These are phyloP conservation scores for Chelonoidis abingdonii DNA, from an alignment of 2,113 vertebrate species.

Conservation along the genomic window DNA sequence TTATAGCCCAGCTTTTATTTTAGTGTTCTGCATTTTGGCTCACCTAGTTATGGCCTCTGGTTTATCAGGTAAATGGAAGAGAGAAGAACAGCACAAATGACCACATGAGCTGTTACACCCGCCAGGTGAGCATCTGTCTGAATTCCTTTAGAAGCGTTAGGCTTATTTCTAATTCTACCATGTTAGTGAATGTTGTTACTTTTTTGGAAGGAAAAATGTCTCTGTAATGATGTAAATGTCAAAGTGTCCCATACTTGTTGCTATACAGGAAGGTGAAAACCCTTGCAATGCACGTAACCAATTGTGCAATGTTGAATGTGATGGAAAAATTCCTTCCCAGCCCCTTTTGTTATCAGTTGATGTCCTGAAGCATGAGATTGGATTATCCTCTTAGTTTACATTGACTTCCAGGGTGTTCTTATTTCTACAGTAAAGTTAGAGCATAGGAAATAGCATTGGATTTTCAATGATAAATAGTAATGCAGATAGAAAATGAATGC, in stretches of 20 bases:
- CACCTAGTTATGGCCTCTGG: neutral
- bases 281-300: neutral
- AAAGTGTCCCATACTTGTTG: fast-evolving
- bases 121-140: neutral
- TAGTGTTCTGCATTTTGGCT: neutral
- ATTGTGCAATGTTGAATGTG: neutral
- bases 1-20: neutral
- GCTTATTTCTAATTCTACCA: neutral
- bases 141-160: neutral
- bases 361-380: neutral
- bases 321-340: neutral
- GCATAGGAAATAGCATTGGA: neutral
- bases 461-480: neutral
- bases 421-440: fast-evolving
- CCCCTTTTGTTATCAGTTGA: neutral
- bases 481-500: neutral
- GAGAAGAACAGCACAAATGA: neutral
- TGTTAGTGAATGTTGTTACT: neutral
- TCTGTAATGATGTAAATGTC: neutral
- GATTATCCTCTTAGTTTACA: neutral
- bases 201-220: neutral
- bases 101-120: neutral
- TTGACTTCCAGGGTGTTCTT: fast-evolving
- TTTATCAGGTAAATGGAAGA: neutral
- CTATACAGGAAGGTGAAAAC: neutral